phyloP scores from a whole-genome alignment of 2,888 invertebrate genomes.

The Lepetodrilus schrolli region DNA sequence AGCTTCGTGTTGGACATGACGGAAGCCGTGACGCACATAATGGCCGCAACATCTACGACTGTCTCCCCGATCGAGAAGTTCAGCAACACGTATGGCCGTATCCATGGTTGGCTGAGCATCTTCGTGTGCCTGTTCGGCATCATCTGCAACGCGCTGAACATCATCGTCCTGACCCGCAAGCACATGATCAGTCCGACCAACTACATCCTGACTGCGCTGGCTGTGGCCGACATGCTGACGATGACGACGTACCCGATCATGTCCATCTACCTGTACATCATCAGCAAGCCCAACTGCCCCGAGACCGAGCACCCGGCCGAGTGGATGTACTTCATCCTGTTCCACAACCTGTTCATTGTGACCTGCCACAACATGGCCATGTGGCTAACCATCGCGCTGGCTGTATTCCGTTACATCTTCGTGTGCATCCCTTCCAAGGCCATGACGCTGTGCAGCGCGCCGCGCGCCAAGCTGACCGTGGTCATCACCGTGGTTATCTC shows the following conservation, averaged over 20 bases:
- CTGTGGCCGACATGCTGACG: conserved; percentile 92
- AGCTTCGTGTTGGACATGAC: neutral
- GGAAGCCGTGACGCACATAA: neutral
- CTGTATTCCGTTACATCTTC: conserved; percentile 89
- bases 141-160: conserved; percentile 91
- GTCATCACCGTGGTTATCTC: conserved; percentile 62
- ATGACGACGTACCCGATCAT: conserved; percentile 89
- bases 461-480: conserved; percentile 69
- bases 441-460: conserved; percentile 68
- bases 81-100: conserved; percentile 60
- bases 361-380: conserved; percentile 89
- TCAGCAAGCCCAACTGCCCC: conserved; percentile 47
- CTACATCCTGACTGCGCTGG: conserved; percentile 87
- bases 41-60: neutral
- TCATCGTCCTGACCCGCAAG: conserved; percentile 88
- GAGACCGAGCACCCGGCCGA: conserved; percentile 59
- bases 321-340: conserved; percentile 71
- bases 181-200: conserved; percentile 94
- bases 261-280: conserved; percentile 68
- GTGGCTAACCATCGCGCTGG: conserved; percentile 92
- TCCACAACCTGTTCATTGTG: conserved; percentile 71
- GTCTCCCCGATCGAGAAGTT: conserved; percentile 51
- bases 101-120: conserved; percentile 90
- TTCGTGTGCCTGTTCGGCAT: conserved; percentile 93
- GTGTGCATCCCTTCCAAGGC: conserved; percentile 74